phyloP scores from a whole-genome alignment of 2,797 vertebrate genomes.

The Argentina silus region DNA sequence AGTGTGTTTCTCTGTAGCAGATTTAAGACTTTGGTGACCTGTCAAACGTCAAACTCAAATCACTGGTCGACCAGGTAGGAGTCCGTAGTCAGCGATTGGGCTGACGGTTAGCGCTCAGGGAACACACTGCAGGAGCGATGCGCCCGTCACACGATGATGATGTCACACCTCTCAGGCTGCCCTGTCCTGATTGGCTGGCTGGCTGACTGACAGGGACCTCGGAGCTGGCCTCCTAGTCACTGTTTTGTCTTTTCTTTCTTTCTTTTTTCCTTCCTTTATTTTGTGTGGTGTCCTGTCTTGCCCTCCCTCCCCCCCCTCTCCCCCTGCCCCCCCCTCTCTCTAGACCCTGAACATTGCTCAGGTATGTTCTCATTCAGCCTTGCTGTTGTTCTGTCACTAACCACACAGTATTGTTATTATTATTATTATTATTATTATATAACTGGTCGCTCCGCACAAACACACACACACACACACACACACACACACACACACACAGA shows the following conservation, averaged over 20 bases:
- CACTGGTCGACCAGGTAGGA: too few species aligned
- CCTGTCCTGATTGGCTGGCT: not conserved
- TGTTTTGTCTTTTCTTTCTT: conserved; percentile 93
- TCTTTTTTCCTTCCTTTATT: conserved; percentile 90
- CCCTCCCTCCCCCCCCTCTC: conserved; percentile 61
- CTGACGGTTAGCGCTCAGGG: too few species aligned
- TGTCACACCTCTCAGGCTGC: too few species aligned
- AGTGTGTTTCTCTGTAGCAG: too few species aligned
- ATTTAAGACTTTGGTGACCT: too few species aligned
- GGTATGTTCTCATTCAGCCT: conserved; percentile 99
- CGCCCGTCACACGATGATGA: too few species aligned
- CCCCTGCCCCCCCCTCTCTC: conserved; percentile 79
- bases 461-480: too few species aligned
- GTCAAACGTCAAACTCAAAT: too few species aligned
- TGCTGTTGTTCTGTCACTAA: conserved; percentile 99
- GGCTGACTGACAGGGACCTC: conserved; percentile 78
- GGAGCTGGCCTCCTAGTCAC: conserved; percentile 98
- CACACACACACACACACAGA: not conserved
- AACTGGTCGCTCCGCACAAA: too few species aligned
- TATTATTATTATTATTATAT: too few species aligned
- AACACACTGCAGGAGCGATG: too few species aligned
- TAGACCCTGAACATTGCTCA: conserved; percentile 99
- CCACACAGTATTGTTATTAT: conserved; percentile 82
- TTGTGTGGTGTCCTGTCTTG: conserved; percentile 73
- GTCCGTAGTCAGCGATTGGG: too few species aligned